Base-by-base conservation (phyloP, 2,888 invertebrate genomes). In the Cheilosia soror region DNA sequence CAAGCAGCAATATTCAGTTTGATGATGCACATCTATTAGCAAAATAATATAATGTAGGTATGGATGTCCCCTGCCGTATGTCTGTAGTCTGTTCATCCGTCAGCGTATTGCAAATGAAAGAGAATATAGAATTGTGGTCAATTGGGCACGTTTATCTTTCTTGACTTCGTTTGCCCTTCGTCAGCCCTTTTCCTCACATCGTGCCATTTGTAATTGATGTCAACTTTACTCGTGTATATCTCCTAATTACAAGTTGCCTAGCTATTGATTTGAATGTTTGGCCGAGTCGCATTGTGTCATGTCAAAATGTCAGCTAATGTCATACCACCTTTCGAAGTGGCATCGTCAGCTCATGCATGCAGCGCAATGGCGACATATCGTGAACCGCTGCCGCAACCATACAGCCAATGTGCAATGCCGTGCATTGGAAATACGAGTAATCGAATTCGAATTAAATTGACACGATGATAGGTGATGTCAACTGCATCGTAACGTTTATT, bases 231-330 rank as follows among this genome's bases (percentile, higher is more conserved):
- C 57, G 77, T 82, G 80, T 82, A 81, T 77, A 86, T 69, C 86
- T 86, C 77, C 86, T 86, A 86, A 86, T 86, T 86, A 82, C 82
- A 72, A 73, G 82, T 82, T 81, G 31, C 55, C 66, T 15, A 27
- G 49, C 82, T 62, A 72, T 78, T 86, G 86, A 86, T 86, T 82
- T 86, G 86, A 86, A 86, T 82, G 82, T 86, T 81, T 68, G 76
- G 63, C 58, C 81, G 72, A 73, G 65, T 82, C 86, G 78, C 82
- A 82, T 82, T 73, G 82, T 82, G 86, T 78, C 86, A 86, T 86
- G 86, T 82, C 86, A 78, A 86, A 82, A 82, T 82, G 86, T 82
- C 86, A 82, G 76, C 82, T 82, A 82, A 78, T 86, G 82, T 86
- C 86, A 82, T 86, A 73, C 82, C 85, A 81, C 81, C 85, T 85